Conservation (phyloP, 2,797 vertebrate species). For the Apodemus agrarius region DNA sequence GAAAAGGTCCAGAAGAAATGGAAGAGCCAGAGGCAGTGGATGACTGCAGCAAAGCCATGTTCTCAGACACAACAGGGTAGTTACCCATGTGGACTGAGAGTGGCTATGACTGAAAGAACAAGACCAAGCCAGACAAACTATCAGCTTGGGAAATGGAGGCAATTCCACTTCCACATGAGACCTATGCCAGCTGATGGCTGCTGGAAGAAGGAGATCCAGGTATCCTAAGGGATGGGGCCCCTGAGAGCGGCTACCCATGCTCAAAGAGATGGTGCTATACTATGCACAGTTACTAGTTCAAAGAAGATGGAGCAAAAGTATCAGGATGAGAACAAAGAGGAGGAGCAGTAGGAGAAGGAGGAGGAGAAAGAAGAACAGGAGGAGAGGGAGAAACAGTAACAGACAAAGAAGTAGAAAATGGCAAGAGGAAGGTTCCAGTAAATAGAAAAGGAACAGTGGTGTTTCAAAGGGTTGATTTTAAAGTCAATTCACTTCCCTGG, state of each 20-base stretch:
- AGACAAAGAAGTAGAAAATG: background rate
- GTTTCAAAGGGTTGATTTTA: background rate
- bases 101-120: background rate
- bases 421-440: background rate
- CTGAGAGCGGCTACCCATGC: no score
- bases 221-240: rapidly evolving
- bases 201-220: background rate
- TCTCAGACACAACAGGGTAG: background rate
- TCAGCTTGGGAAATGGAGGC: background rate
- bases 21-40: background rate
- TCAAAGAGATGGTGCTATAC: no score
- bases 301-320: background rate
- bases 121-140: background rate
- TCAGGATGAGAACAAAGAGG: no score
- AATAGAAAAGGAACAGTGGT: background rate
- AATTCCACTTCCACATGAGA: no score
- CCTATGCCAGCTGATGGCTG: background rate
- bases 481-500: background rate
- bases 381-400: background rate
- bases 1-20: background rate
- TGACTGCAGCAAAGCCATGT: background rate
- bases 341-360: background rate
- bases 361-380: background rate
- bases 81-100: background rate
- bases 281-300: background rate